Conservation (phyloP, 64 coral and sea anemone species). For the Montipora foliosa region DNA sequence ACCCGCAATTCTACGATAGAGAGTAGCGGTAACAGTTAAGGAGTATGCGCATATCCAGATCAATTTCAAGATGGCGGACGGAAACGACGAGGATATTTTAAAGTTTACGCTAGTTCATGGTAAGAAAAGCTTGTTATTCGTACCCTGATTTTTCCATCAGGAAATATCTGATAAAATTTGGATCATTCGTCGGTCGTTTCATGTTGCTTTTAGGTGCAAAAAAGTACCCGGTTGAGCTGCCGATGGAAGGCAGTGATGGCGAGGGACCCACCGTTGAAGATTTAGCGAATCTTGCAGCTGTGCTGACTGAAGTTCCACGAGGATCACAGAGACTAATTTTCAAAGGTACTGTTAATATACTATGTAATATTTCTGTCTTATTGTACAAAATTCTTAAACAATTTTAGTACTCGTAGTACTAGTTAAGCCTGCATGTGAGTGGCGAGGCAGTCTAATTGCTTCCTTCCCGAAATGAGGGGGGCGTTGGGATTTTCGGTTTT, state of each 20-base stretch:
- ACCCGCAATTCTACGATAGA: background rate
- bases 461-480: no score
- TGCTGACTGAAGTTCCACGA: slow-evolving; percentile 6
- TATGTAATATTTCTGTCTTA: no score
- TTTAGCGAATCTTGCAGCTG: slow-evolving; percentile 35
- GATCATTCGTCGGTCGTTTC: no score
- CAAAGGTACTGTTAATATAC: background rate
- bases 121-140: slow-evolving; percentile 1
- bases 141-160: no score
- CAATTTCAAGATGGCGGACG: slow-evolving; percentile 82
- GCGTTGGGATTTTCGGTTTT: no score
- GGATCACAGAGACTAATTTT: slow-evolving; percentile 28
- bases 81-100: background rate
- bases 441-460: no score
- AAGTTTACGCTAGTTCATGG: slow-evolving; percentile 78
- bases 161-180: no score
- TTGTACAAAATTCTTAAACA: no score
- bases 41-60: background rate
- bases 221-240: slow-evolving; percentile 13
- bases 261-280: slow-evolving; percentile 22
- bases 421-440: no score
- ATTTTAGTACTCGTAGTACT: no score
- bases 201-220: background rate
- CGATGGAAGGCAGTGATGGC: background rate
- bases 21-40: background rate